A percentile compares a stretch with the other conserved stretches of the same genome.
Conservation (phyloP, 2,113 vertebrate genomes). For the Istiophorus platypterus region DNA sequence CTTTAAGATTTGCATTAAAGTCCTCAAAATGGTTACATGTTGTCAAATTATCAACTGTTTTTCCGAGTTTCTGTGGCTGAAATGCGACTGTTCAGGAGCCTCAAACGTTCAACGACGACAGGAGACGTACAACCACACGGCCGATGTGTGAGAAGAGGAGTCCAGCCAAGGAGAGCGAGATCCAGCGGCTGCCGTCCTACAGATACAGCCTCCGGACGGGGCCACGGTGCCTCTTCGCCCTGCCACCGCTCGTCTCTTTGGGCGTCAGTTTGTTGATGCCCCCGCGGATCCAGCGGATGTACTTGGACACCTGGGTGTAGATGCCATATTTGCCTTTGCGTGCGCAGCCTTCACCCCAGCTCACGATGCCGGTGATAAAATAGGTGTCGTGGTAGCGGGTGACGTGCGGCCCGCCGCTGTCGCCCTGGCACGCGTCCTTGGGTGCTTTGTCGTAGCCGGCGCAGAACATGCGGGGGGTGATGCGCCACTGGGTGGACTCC, state of each 20-base stretch:
- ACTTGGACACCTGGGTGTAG: slow-evolving; percentile 93
- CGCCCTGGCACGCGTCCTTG: slow-evolving; percentile 94
- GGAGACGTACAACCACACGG: neutral
- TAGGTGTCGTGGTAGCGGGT: slow-evolving; percentile 87
- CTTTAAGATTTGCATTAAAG: neutral
- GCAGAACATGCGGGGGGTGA: slow-evolving; percentile 94
- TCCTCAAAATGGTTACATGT: neutral
- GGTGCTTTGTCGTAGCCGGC: slow-evolving; percentile 87
- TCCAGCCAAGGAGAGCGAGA: neutral
- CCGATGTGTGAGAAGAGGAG: neutral
- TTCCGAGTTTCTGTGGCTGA: neutral
- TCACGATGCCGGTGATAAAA: slow-evolving; percentile 93
- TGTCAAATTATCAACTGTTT: neutral
- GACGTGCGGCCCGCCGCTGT: slow-evolving; percentile 95
- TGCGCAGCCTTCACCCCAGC: slow-evolving; percentile 97
- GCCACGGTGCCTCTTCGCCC: slow-evolving; percentile 43
- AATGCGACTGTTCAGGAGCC: neutral
- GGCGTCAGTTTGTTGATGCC: slow-evolving; percentile 65
- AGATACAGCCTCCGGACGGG: slow-evolving; percentile 40
- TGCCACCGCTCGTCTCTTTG: neutral
- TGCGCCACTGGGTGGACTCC: slow-evolving; percentile 85
- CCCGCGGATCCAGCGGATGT: slow-evolving; percentile 86
- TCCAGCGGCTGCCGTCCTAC: neutral
- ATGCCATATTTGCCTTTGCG: slow-evolving; percentile 91
- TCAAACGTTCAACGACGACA: neutral